Conservation (phyloP, 1,140 invertebrate genomes). For the honey bee (Apis mellifera) region DNA sequence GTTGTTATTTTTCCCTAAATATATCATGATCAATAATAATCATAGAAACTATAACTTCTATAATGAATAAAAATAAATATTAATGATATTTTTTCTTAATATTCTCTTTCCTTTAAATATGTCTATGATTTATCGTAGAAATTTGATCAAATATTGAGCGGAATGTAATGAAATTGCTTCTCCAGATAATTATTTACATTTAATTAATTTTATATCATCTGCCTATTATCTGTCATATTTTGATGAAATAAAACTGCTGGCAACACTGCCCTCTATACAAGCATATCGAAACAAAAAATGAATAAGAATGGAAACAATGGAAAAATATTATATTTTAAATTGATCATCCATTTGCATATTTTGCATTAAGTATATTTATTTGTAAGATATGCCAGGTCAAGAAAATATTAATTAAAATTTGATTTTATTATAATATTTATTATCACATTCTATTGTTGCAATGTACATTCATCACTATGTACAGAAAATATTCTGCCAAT, state of each 20-base stretch:
- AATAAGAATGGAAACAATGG: neutral
- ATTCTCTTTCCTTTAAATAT: neutral
- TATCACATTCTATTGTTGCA: conserved; percentile 61
- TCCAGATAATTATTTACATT: neutral
- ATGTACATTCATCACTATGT: conserved; percentile 70
- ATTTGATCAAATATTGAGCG: neutral
- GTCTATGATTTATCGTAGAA: neutral
- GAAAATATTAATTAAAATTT: conserved; percentile 61
- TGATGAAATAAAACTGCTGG: conserved; percentile 22
- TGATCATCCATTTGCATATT: neutral
- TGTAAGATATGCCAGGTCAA: conserved; percentile 41
- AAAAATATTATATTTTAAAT: conserved; percentile 8
- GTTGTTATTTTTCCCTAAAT: neutral
- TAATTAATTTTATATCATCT: conserved; percentile 40
- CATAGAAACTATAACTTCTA: conserved; percentile 18
- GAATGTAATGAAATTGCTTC: conserved; percentile 29
- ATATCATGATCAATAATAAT: conserved; percentile 5
- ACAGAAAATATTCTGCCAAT: conserved; percentile 76
- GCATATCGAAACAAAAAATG: conserved; percentile 46
- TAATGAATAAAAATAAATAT: conserved; percentile 32
- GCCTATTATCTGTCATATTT: conserved; percentile 13
- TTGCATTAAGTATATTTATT: conserved; percentile 7
- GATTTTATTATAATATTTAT: conserved; percentile 69
- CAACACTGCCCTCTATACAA: conserved; percentile 45
- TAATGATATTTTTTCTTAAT: neutral